phyloP scores from a whole-genome alignment of 2,888 invertebrate species.

The Rhagonycha lutea region DNA sequence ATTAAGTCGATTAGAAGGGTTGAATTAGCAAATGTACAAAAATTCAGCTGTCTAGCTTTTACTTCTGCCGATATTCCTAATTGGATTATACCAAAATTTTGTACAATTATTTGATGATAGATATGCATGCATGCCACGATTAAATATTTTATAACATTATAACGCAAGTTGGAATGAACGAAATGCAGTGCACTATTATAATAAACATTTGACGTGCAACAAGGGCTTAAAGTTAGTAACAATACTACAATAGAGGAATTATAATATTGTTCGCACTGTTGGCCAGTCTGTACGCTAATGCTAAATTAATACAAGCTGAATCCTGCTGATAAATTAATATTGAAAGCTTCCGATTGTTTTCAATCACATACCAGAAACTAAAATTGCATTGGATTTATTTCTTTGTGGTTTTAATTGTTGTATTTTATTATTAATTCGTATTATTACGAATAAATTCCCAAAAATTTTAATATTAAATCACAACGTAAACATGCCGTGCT shows the following conservation, averaged over 20 bases:
- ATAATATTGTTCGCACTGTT: constrained; percentile 35
- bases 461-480: not conserved
- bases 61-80: not conserved
- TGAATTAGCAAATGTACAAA: not conserved
- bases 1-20: not conserved
- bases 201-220: constrained; percentile 27
- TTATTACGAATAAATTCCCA: not conserved
- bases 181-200: constrained; percentile 9
- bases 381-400: not conserved
- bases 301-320: constrained; percentile 33
- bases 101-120: not conserved
- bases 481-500: not conserved
- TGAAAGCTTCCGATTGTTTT: constrained; percentile 37
- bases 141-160: not conserved
- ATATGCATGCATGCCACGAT: no score
- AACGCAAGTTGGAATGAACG: not conserved
- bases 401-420: not conserved
- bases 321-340: constrained; percentile 39
- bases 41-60: not conserved
- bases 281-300: constrained; percentile 30
- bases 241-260: constrained; percentile 34
- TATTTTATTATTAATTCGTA: not conserved
- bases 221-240: constrained; percentile 31
- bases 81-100: not conserved
- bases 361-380: constrained; percentile 30